Evolutionary conservation across 2,113 vertebrate species (phyloP).

Genomic region (Thamnaconus septentrionalis): DNA sequence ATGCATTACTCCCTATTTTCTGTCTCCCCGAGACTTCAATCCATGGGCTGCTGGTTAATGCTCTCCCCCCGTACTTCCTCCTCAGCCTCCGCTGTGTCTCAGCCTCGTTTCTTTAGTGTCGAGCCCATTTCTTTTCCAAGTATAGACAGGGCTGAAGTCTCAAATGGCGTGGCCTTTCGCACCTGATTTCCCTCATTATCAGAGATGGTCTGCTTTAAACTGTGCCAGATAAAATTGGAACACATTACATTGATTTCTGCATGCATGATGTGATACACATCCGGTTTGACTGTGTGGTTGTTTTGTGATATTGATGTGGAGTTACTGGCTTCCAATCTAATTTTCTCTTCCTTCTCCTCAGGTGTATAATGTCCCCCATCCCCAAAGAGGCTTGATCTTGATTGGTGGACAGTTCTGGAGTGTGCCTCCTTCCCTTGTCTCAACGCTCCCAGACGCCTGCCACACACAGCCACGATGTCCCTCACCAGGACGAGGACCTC

Average conservation of each 20-base stretch:
- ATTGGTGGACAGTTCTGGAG: slow-evolving; percentile 63
- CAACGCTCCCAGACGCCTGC: slow-evolving; percentile 45
- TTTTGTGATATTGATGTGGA: not conserved
- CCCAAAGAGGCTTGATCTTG: slow-evolving; percentile 73
- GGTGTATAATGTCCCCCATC: slow-evolving; percentile 58
- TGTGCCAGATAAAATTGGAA: slow-evolving; percentile 33
- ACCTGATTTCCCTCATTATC: slow-evolving; percentile 40
- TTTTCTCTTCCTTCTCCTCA: slow-evolving; percentile 40
- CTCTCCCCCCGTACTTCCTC: slow-evolving; percentile 3
- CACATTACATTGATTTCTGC: not conserved
- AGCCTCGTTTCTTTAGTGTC: slow-evolving; percentile 26
- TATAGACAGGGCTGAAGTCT: slow-evolving; percentile 38
- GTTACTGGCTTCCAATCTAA: slow-evolving; percentile 23
- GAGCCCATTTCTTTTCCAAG: slow-evolving; percentile 45
- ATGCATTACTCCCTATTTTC: slow-evolving; percentile 51
- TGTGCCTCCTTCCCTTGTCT: slow-evolving; percentile 55
- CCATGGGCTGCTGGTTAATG: slow-evolving; percentile 25
- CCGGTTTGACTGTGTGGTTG: not conserved
- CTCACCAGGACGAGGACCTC: slow-evolving; percentile 84
- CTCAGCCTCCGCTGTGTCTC: slow-evolving; percentile 23
- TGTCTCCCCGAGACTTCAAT: slow-evolving; percentile 20
- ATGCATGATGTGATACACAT: not conserved
- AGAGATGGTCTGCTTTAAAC: slow-evolving; percentile 25
- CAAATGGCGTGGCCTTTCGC: slow-evolving; percentile 31
- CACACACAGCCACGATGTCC: slow-evolving; percentile 76